phyloP scores from a whole-genome alignment of 2,113 vertebrate genomes.

The Mus musculus region GRCm39 chr2:58434001-58434500 shows the following conservation, averaged over 20 bases:
- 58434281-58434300: background rate
- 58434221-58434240: background rate
- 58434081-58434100: slow-evolving; percentile 23
- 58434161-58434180: slow-evolving; percentile 21
- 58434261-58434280: no score
- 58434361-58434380: background rate
- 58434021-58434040: background rate
- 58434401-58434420: background rate
- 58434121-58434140: background rate
- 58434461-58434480: background rate
- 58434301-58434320: background rate
- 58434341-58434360: background rate
- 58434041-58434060: slow-evolving; percentile 38
- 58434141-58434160: slow-evolving; percentile 33
- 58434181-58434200: background rate
- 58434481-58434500: background rate
- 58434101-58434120: background rate
- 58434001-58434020: background rate
- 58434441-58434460: background rate
- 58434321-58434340: background rate
- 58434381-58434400: background rate
- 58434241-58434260: background rate
- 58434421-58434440: background rate
- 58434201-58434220: background rate
- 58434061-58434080: slow-evolving; percentile 11